Base-by-base conservation (phyloP, 2,797 vertebrate species). In the Stomatorhinus walkeri region DNA sequence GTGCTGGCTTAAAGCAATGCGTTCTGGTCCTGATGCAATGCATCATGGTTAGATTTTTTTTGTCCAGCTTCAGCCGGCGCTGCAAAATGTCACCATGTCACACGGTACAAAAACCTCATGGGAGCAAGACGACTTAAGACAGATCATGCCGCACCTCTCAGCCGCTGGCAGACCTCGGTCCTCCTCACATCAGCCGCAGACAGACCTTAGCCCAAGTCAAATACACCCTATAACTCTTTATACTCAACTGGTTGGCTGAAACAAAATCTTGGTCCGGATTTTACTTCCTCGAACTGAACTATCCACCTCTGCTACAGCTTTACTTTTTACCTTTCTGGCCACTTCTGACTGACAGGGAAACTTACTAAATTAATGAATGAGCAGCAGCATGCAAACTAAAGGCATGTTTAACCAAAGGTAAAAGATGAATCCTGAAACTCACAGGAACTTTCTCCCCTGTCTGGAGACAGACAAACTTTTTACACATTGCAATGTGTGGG, bases 301-400 rank as follows among this genome's bases (percentile, higher is more conserved):
- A 14, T 72, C 28, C 28, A 72, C 4, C 64, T 5, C 64, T 72
- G 64, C 28, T 32, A 72, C 64, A 36, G 64, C 64, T 88, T 16
- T 83, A 28, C 56, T 48, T 52, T 61, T 48, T 32, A 79, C 36
- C 14, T 52, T 12, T n/a, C 76, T 19, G 36, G 54, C 88, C 19
- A 36, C 1, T 72, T 36, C 79, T 68, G 52, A 49, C 40, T 59
- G 32, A n/a, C 52, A 10, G 84, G 79, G 54, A 59, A 88, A 48
- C 9, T 2, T 43, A 32, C 2, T 36, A 43, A 88, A 28, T 52
- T 51, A 84, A 88, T 9, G 51, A 88, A 61, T 48, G 52, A 88
- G 46, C 88, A 88, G 59, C 49, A 52, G 24, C 22, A 43, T 81
- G 54, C 52, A 64, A 88, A 85, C 88, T 28, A 24, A 56, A 22